Percentiles rank a stretch among this genome's conserved stretches.
Evolutionary conservation across 2,888 invertebrate species (phyloP).

Genomic region (Myopa tessellatipennis): DNA sequence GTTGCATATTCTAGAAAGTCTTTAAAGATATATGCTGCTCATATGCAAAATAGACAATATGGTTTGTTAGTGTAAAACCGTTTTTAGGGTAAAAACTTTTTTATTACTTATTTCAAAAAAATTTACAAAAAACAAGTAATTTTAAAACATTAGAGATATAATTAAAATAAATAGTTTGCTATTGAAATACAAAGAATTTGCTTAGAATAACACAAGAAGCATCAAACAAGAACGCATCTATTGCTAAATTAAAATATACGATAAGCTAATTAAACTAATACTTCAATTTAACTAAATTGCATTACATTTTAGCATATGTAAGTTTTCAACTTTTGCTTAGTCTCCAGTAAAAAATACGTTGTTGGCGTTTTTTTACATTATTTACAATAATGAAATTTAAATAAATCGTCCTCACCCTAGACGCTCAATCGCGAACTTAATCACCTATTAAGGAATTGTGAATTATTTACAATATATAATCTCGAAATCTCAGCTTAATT

Average conservation of each 20-base stretch:
- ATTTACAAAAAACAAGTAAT: slow-evolving; percentile 35
- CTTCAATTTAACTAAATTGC: slow-evolving; percentile 32
- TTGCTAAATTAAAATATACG: slow-evolving; percentile 10
- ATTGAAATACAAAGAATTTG: slow-evolving; percentile 46
- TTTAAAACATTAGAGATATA: slow-evolving; percentile 26
- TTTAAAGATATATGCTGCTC: too few species aligned
- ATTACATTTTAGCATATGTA: slow-evolving; percentile 14
- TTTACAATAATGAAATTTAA: slow-evolving; percentile 27
- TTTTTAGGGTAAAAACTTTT: slow-evolving; percentile 39
- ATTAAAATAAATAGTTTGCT: slow-evolving; percentile 42
- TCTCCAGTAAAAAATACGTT: slow-evolving; percentile 23
- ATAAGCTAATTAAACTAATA: slow-evolving; percentile 4
- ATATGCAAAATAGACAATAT: too few species aligned
- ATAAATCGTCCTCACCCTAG: not conserved
- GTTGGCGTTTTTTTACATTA: slow-evolving; percentile 32
- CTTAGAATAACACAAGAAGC: slow-evolving; percentile 46
- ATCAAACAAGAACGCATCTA: slow-evolving; percentile 20
- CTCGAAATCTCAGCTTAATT: slow-evolving; percentile 32
- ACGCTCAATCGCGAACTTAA: not conserved
- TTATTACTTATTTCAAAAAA: slow-evolving; percentile 38
- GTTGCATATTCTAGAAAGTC: too few species aligned
- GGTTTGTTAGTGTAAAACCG: too few species aligned
- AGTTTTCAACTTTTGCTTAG: slow-evolving; percentile 30
- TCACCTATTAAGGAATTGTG: slow-evolving; percentile 21
- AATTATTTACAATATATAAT: slow-evolving; percentile 26